Evolutionary conservation across 2,888 invertebrate genomes (phyloP).

Genomic region (Megaustenia siamemsis): DNA sequence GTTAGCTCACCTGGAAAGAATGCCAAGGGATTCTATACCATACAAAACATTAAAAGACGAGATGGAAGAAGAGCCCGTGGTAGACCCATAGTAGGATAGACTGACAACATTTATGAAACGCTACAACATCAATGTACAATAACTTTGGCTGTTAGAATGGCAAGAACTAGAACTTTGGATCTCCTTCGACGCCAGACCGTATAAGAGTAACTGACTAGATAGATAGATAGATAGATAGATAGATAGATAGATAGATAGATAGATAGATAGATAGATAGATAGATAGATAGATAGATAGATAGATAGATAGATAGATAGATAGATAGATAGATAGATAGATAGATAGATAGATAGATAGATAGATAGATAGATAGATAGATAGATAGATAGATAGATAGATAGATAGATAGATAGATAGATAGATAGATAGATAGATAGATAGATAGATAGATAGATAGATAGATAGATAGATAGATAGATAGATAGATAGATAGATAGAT

Average conservation of each 20-base stretch:
- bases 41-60: too few relatives aligned
- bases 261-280: constrained; percentile 19
- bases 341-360: not conserved
- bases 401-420: constrained; percentile 19
- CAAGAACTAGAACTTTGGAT: too few relatives aligned
- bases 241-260: constrained; percentile 24
- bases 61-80: too few relatives aligned
- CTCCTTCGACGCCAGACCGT: too few relatives aligned
- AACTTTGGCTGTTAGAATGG: too few relatives aligned
- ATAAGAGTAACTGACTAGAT: not conserved
- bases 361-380: constrained; percentile 9
- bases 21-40: too few relatives aligned
- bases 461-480: not conserved
- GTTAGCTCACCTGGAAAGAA: too few relatives aligned
- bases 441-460: not conserved
- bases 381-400: not conserved
- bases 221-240: constrained; percentile 19
- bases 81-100: too few relatives aligned
- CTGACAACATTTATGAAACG: too few relatives aligned
- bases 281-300: constrained; percentile 18
- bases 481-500: too few relatives aligned
- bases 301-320: constrained; percentile 24
- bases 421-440: not conserved
- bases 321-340: not conserved
- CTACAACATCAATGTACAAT: too few relatives aligned